Evolutionary conservation across 92 coral and sea anemone species (phyloP).

Genomic region (Palythoa heliodiscus): DNA sequence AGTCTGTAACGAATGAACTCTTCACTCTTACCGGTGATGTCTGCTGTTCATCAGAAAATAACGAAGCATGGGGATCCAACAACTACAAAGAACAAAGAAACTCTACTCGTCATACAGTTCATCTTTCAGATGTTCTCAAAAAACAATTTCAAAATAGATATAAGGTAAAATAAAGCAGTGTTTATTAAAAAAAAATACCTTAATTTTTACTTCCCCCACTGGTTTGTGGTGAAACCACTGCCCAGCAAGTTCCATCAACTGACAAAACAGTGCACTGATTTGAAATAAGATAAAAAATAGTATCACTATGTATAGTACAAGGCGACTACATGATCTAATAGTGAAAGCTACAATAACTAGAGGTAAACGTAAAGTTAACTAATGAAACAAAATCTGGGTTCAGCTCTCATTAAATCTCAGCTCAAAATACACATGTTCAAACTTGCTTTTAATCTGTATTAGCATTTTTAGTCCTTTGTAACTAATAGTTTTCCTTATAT

Average conservation of each 20-base stretch:
- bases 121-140: background rate
- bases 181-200: background rate
- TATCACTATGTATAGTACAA: too few relatives aligned
- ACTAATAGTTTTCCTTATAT: too few relatives aligned
- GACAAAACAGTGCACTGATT: slow-evolving; percentile 80
- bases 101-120: background rate
- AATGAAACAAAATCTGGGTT: too few relatives aligned
- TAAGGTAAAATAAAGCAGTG: background rate
- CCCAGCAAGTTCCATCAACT: slow-evolving; percentile 93
- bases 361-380: too few relatives aligned
- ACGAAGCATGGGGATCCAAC: slow-evolving; percentile 15
- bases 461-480: too few relatives aligned
- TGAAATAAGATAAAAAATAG: background rate
- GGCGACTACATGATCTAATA: too few relatives aligned
- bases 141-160: background rate
- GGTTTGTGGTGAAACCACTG: slow-evolving; percentile 84
- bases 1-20: too few relatives aligned
- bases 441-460: too few relatives aligned
- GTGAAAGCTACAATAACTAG: too few relatives aligned
- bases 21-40: background rate
- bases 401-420: too few relatives aligned
- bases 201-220: slow-evolving; percentile 33
- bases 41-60: background rate
- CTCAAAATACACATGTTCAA: too few relatives aligned
- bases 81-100: background rate